Evolutionary conservation across 2,888 invertebrate species (phyloP), one percentile per base, ranked within the genome.

Genomic region (Acleris sparsana): DNA sequence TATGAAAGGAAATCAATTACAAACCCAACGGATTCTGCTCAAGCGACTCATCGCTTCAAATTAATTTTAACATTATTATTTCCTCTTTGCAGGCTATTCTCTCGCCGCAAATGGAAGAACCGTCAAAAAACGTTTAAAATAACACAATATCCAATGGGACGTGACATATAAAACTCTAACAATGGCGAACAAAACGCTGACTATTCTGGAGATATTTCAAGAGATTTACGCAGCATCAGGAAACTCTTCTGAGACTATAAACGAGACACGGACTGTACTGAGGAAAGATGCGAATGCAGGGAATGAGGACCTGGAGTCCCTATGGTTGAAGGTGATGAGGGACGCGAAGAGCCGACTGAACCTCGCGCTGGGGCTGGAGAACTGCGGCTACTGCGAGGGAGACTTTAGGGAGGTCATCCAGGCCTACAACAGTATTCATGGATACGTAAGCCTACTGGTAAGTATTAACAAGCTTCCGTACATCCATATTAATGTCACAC

Each of bases 391-490:
- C 81, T 95, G 95, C 72, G 93, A 93, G 44, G 94, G 94, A 0
- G 89, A 91, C 56, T 89, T 95, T 61, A 89, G 94, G 66, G 93
- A 94, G 58, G 86, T 95, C 53, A 90, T 95, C 22, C 83, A 93
- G 33, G 89, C 91, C 0, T 97, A 97, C 83, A 94, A 94, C 53
- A 85, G 94, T 46, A 93, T 95, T 62, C 98, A 98, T 83, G 97
- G 97, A 68, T 97, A 97, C 83, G 94, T 96, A 67, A 96, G 97
- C 51, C 92, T 98, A 33, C 84, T 96, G 82, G 97, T 98, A 79
- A 89, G 94, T 92, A 25, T 11, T 48, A 20, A 16, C 33, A 11
- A 39, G 39, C 13, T 39, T 39, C 39, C 39, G 13, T 13, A 33
- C 39, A 39, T 9, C 11, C 13, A 39, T n/a, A n/a, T n/a, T n/a